These are phyloP conservation scores for Salpingus planirostris DNA, from an alignment of 2,888 invertebrate species.

Conservation along the genomic window DNA sequence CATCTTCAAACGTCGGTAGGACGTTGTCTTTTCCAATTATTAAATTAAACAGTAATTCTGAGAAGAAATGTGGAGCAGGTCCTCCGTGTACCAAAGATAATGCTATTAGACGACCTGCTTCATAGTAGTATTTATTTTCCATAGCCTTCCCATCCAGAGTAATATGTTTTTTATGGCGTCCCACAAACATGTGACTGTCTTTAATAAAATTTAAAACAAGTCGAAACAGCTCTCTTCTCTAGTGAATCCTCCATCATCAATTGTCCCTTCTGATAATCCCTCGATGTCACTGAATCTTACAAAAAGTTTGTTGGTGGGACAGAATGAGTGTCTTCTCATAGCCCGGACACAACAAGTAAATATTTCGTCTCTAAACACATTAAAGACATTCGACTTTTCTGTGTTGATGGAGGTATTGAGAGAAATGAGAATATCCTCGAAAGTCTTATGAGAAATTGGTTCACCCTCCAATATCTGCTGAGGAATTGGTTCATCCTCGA, in stretches of 20 bases:
- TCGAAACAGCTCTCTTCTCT: slow-evolving; percentile 18
- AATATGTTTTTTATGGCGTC: slow-evolving; percentile 11
- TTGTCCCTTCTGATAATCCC: slow-evolving; percentile 14
- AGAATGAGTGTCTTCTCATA: slow-evolving; percentile 11
- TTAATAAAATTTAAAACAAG: slow-evolving; percentile 9
- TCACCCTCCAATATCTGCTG: background rate
- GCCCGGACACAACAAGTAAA: slow-evolving; percentile 15
- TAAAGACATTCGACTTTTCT: slow-evolving; percentile 1
- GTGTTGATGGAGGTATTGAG: background rate
- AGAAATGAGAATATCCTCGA: background rate
- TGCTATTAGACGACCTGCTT: slow-evolving; percentile 14
- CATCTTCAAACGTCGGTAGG: slow-evolving; percentile 2
- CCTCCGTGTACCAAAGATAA: slow-evolving; percentile 17
- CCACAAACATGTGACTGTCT: slow-evolving; percentile 12
- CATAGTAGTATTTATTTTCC: slow-evolving; percentile 11
- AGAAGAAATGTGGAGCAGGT: slow-evolving; percentile 15
- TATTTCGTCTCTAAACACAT: slow-evolving; percentile 13
- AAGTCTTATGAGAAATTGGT: background rate
- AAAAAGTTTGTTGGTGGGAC: slow-evolving; percentile 13
- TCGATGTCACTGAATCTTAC: slow-evolving; percentile 15
- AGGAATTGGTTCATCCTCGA: too few species aligned
- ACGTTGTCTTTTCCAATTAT: slow-evolving; percentile 5
- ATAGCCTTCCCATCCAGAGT: slow-evolving; percentile 8
- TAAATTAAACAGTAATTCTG: slow-evolving; percentile 11
- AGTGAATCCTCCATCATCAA: slow-evolving; percentile 18